These are phyloP conservation scores for Novumbra hubbsi DNA, from an alignment of 2,797 vertebrate genomes.

Conservation along the genomic window DNA sequence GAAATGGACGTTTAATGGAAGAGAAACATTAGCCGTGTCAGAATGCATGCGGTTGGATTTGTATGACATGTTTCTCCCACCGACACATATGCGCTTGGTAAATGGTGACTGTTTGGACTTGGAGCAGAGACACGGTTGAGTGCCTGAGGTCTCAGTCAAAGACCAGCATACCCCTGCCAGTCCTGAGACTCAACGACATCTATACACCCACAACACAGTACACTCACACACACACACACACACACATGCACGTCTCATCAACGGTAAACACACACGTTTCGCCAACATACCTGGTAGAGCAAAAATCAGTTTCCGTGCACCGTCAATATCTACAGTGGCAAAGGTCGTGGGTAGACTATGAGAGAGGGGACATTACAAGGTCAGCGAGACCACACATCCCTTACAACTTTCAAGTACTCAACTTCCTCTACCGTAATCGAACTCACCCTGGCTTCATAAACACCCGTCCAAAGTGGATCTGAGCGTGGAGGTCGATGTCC, in stretches of 20 bases:
- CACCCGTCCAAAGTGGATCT: constrained; percentile 98
- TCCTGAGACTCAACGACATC: not conserved
- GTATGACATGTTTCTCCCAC: not conserved
- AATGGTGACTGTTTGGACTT: not conserved
- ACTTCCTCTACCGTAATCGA: constrained; percentile 4
- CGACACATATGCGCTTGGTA: not conserved
- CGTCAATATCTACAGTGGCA: constrained; percentile 94
- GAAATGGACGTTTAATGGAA: not conserved
- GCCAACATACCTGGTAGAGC: constrained; percentile 88
- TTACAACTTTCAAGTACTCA: not conserved
- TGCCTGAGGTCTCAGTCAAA: constrained; percentile 4
- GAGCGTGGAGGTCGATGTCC: constrained; percentile 98
- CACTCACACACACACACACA: constrained; percentile 3
- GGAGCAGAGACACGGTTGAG: not conserved
- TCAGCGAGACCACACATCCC: not conserved
- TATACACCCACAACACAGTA: not conserved
- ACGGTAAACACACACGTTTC: not conserved
- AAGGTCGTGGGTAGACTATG: constrained; percentile 95
- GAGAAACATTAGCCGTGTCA: not conserved
- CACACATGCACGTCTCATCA: not conserved
- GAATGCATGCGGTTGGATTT: not conserved
- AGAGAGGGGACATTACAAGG: not conserved
- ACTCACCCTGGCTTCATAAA: constrained; percentile 98
- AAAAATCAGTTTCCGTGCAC: constrained; percentile 97
- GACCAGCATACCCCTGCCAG: not conserved